phyloP scores from a whole-genome alignment of 2,888 invertebrate species.

The Ochlodes sylvanus region DNA sequence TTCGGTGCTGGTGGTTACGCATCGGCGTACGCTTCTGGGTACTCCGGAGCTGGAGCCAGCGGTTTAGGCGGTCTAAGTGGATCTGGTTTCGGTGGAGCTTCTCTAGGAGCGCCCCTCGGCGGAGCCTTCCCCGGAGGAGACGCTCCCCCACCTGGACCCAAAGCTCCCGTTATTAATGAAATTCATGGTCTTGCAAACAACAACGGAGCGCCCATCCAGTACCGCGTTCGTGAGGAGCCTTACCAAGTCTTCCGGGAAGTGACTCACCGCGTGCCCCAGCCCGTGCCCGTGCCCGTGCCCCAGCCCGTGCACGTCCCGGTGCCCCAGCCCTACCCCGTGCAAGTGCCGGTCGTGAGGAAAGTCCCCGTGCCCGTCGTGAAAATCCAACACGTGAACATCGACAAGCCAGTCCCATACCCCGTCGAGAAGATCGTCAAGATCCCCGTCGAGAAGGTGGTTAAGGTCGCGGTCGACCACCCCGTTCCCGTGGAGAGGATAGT shows the following conservation, averaged over 20 bases:
- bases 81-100: slow-evolving; percentile 31
- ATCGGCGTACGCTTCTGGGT: slow-evolving; percentile 36
- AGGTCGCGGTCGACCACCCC: slow-evolving; percentile 83
- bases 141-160: slow-evolving; percentile 62
- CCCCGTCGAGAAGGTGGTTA: slow-evolving; percentile 83
- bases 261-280: slow-evolving; percentile 84
- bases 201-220: slow-evolving; percentile 73
- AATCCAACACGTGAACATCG: slow-evolving; percentile 82
- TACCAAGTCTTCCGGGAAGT: slow-evolving; percentile 75
- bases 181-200: slow-evolving; percentile 74
- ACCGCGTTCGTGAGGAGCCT: slow-evolving; percentile 71
- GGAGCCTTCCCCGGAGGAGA: slow-evolving; percentile 50
- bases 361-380: slow-evolving; percentile 84
- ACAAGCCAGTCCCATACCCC: slow-evolving; percentile 85
- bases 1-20: slow-evolving; percentile 39
- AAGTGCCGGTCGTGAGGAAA: slow-evolving; percentile 81
- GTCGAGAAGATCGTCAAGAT: slow-evolving; percentile 86
- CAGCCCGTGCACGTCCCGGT: slow-evolving; percentile 82
- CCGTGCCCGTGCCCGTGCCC: slow-evolving; percentile 80
- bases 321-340: slow-evolving; percentile 85
- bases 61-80: slow-evolving; percentile 38
- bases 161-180: slow-evolving; percentile 70
- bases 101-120: slow-evolving; percentile 26
- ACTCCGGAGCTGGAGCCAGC: slow-evolving; percentile 25
- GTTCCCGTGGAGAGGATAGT: slow-evolving; percentile 81